Evolutionary conservation across 2,797 vertebrate genomes (phyloP), one percentile per base, ranked within the genome.

Genomic region (Cheirogaleus major): DNA sequence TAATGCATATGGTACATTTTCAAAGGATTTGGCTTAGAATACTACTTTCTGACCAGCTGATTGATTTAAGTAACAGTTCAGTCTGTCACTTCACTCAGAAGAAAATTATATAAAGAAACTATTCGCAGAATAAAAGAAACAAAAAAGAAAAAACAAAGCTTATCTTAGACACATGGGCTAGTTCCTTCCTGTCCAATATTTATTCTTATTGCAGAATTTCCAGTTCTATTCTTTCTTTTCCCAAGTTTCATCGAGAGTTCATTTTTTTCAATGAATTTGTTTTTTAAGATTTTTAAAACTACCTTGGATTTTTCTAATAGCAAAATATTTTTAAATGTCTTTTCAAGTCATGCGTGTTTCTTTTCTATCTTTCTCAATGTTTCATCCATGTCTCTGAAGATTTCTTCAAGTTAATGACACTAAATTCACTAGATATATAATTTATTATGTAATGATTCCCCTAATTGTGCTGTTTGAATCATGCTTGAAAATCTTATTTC

Each of bases 61-160:
- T 95, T 90, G 95, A 95, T 93, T 95, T 90, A 93, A 92, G 69
- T 43, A 67, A 50, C 9, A 45, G 45, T 79, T 57, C 12, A 80
- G 67, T 72, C 82, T 96, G 93, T 88, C 32, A 2, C 15, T 88
- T 96, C 52, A 59, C 55, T 93, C 78, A 88, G 48, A 91, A 63
- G 43, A 73, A 95, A 96, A 89, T 93, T 83, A 59, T 84, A 90
- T 80, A 50, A 89, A 94, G 27, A 72, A 91, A 89, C 43, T 65
- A 23, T 78, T 95, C 93, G 82, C 38, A 61, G 72, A 90, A 78
- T 41, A 27, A 48, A 67, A 95, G 14, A 82, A 80, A 59, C 43
- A 41, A 72, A 41, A 86, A 87, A 55, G 5, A 45, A 84, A 85
- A 78, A 25, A 45, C 67, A 92, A 93, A 57, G 32, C 14, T 50